Evolutionary conservation across 1,140 invertebrate species (phyloP), one percentile per base, ranked within the genome.

Genomic region (Drosophila pruinosa): DNA sequence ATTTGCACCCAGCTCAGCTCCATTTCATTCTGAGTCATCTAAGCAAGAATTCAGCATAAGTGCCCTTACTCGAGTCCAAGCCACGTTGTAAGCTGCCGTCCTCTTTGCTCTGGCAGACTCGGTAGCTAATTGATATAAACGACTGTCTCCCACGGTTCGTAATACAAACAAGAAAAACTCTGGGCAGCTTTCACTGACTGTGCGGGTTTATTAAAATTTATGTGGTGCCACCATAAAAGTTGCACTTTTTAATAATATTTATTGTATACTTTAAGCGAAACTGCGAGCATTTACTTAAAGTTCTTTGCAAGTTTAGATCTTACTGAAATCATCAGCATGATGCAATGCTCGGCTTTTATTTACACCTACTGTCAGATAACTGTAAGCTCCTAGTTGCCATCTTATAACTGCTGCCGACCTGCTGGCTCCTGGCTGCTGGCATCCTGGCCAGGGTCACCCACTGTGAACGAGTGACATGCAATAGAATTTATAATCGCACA

Each of bases 71-170:
- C 41, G 34, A 17, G 39, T 34, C 28, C 59, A 22, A 63, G 56
- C 58, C 58, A 34, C 10, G 22, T 56, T 47, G 62, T 53, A 26
- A 63, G 39, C 63, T 78, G 65, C 52, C 75, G 61, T 59, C 79
- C 69, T 78, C 56, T 85, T 77, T 70, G 38, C 36, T 31, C 45
- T 63, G 67, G 57, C 80, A 80, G 78, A 70, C 77, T 21, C 48
- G 4, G 45, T 36, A 47, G 59, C 78, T 86, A 86, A 86, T 86
- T 86, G 82, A 86, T 88, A 88, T 86, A 82, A 86, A 86, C 75
- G 82, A 86, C 82, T 82, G 78, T 75, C 78, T 75, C 78, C 77
- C 68, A 81, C 71, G 54, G 77, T 64, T 71, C 53, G 63, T 59
- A 68, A 68, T 64, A 38, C 58, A 22, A 63, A 22, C 31, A 26